phyloP scores from a whole-genome alignment of 2,888 invertebrate species.

The Peribatodes rhomboidaria region DNA sequence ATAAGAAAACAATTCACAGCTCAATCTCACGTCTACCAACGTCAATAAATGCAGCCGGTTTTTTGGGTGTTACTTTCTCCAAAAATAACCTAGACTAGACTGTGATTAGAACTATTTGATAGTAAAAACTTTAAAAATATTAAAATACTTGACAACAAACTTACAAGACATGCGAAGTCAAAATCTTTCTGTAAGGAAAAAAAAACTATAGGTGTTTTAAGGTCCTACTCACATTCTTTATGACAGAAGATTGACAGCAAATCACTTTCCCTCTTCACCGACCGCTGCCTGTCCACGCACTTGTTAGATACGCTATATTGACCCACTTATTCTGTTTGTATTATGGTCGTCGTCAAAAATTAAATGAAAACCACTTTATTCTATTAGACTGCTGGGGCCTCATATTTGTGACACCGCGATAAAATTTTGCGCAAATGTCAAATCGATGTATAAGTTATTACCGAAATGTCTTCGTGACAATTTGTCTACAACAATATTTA shows the following conservation, averaged over 20 bases:
- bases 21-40: too few relatives aligned
- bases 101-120: too few relatives aligned
- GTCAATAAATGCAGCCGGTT: too few relatives aligned
- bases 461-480: too few relatives aligned
- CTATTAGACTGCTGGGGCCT: neutral
- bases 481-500: too few relatives aligned
- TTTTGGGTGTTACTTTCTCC: too few relatives aligned
- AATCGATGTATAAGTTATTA: too few relatives aligned
- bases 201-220: too few relatives aligned
- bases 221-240: neutral
- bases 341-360: constrained; percentile 11
- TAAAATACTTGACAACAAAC: neutral
- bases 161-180: too few relatives aligned
- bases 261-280: constrained; percentile 30
- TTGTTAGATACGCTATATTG: constrained; percentile 31
- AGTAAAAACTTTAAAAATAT: too few relatives aligned
- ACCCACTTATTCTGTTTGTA: constrained; percentile 27
- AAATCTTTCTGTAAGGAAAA: neutral
- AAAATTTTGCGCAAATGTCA: neutral
- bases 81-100: too few relatives aligned
- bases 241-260: constrained; percentile 10
- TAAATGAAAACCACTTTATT: neutral
- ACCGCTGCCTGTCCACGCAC: constrained; percentile 10
- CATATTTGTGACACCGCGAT: neutral
- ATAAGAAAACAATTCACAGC: too few relatives aligned